Conservation (phyloP, 2,888 invertebrate species). For the Eurytoma californica region DNA sequence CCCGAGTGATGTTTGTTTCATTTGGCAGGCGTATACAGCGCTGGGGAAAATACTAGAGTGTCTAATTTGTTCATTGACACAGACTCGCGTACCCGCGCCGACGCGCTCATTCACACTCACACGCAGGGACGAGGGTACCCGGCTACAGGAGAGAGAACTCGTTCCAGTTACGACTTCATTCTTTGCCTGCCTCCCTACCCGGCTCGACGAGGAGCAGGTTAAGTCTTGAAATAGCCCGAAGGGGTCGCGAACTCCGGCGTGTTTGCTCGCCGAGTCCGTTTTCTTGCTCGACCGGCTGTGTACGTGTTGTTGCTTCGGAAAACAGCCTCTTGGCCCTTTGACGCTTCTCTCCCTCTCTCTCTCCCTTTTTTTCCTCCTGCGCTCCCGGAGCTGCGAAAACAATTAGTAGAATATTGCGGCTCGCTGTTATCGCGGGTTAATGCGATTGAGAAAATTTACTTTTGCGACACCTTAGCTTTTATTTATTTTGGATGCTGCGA, state of each 20-base stretch:
- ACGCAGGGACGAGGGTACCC: no score
- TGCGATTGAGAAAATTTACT: not conserved
- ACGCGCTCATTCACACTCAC: no score
- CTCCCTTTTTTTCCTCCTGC: no score
- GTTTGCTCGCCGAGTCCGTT: constrained; percentile 17
- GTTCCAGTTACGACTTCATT: constrained; percentile 31
- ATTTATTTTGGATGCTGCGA: not conserved
- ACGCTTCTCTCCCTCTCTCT: not conserved
- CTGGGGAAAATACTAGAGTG: constrained; percentile 24
- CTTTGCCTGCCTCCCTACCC: constrained; percentile 22
- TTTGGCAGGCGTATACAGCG: not conserved
- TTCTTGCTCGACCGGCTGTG: not conserved
- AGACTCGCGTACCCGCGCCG: not conserved
- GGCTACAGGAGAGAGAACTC: not conserved
- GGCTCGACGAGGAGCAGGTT: constrained; percentile 23
- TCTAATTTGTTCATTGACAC: constrained; percentile 41
- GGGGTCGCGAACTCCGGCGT: constrained; percentile 7
- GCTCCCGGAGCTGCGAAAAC: not conserved
- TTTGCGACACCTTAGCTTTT: not conserved
- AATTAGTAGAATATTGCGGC: not conserved
- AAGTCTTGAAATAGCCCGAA: constrained; percentile 32
- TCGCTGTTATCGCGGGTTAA: not conserved
- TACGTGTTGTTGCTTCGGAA: constrained; percentile 26
- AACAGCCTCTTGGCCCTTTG: constrained; percentile 22
- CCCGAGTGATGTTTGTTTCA: constrained; percentile 42